Base-by-base conservation (phyloP, 2,797 vertebrate species). In the Chelonia mydas region DNA sequence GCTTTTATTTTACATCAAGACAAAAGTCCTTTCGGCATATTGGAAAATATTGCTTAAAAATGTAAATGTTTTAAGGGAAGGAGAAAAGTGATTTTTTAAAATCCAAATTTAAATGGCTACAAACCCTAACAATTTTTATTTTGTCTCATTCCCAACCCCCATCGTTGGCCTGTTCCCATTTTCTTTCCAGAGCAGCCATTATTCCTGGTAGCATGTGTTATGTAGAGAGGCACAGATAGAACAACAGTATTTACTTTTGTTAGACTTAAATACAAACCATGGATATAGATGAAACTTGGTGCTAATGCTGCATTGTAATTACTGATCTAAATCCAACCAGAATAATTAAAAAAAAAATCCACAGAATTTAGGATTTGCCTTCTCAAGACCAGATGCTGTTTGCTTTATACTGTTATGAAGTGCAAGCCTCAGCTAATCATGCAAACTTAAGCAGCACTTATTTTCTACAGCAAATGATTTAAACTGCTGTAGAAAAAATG, bases 1-100 rank as follows among this genome's bases (percentile, higher is more conserved):
- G 15, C n/a, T 80, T 89, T 92, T 89, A 92, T 91, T 85, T 89
- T 76, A 17, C 37, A 92, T 33, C 25, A 94, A 90, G 77, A 90
- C 37, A 5, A 1, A 21, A 68, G 37, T 49, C 90, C 57, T 81
- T 93, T 59, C 6, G 68, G 54, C 45, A 83, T 50, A 72, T 9
- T n/a, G 16, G 83, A 95, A 94, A 92, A 82, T 9, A n/a, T 16
- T 90, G 54, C 76, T 72, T 95, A 84, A 41, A 84, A 72, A 81
- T 72, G 23, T 19, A 59, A 72, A 77, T 47, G 31, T 72, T 74
- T 90, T 51, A 76, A 78, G 33, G 37, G 92, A 90, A 33, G 10
- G 3, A 47, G 49, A 81, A 77, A 47, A 28, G 45, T 55, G 74
- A 33, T 59, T 92, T 85, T 54, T 81, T 86, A 84, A 77, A 17